Evolutionary conservation across 2,888 invertebrate genomes (phyloP).

Genomic region (Nomada flava): DNA sequence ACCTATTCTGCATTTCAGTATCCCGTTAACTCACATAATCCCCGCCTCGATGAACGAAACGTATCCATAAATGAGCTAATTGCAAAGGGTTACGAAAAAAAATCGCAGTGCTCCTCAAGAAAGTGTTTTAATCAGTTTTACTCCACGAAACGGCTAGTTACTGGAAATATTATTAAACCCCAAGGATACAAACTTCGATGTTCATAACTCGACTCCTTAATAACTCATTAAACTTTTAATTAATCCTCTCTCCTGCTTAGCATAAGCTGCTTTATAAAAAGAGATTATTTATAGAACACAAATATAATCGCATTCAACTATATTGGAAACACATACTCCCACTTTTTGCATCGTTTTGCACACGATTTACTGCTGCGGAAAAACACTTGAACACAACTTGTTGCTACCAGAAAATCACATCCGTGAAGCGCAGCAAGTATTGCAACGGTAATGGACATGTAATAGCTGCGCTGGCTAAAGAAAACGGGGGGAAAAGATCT

Average conservation of each 20-base stretch:
- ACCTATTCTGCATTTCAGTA: background rate
- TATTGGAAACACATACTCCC: no score
- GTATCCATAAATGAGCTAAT: no score
- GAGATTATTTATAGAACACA: background rate
- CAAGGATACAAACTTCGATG: no score
- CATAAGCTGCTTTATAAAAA: background rate
- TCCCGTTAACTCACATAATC: no score
- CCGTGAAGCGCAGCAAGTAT: background rate
- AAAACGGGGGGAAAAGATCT: background rate
- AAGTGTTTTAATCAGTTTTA: no score
- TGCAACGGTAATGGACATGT: background rate
- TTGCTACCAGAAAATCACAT: background rate
- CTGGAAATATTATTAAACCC: background rate
- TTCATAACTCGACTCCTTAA: background rate
- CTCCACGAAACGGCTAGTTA: background rate
- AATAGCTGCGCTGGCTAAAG: background rate
- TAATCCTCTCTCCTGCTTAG: background rate
- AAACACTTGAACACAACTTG: background rate
- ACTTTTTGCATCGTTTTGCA: no score
- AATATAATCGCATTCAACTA: no score
- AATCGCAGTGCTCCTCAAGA: no score
- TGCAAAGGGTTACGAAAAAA: no score
- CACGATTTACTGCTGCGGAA: no score
- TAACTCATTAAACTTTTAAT: conserved; percentile 14
- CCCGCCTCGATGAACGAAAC: no score